Conservation (phyloP, 2,797 vertebrate genomes). For the Danio aesculapii region DNA sequence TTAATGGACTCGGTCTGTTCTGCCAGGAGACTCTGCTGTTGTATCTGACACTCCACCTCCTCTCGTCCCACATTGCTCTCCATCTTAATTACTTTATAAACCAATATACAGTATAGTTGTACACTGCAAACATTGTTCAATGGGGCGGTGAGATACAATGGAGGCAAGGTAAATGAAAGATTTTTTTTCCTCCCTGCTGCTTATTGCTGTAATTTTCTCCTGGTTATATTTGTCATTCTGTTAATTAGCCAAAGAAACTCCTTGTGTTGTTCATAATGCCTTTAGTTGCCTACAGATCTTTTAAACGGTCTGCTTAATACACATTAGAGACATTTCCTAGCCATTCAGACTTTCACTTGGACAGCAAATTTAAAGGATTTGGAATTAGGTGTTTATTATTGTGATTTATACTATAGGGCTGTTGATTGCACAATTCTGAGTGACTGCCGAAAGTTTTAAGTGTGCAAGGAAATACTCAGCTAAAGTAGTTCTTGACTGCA, state of each 20-base stretch:
- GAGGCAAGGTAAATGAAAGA: slow-evolving; percentile 16
- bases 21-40: slow-evolving; percentile 4
- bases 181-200: slow-evolving; percentile 21
- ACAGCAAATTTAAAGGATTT: background rate
- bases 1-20: slow-evolving; percentile 39
- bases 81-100: slow-evolving; percentile 51
- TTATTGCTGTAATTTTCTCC: slow-evolving; percentile 15
- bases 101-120: slow-evolving; percentile 12
- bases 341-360: slow-evolving; percentile 26
- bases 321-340: slow-evolving; percentile 16
- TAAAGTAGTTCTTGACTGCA: too few species aligned
- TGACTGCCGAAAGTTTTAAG: too few species aligned
- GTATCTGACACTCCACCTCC: slow-evolving; percentile 17
- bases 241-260: slow-evolving; percentile 14
- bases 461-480: too few species aligned
- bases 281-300: background rate
- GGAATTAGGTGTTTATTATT: background rate
- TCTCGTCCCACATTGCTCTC: slow-evolving; percentile 16
- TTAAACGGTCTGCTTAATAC: background rate
- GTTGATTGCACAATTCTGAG: too few species aligned
- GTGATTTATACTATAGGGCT: background rate
- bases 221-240: slow-evolving; percentile 3
- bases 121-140: slow-evolving; percentile 34
- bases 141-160: slow-evolving; percentile 20
- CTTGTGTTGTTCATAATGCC: background rate